Evolutionary conservation across 2,113 vertebrate genomes (phyloP), one percentile per base, ranked within the genome.

Genomic region (Tupaia tana): DNA sequence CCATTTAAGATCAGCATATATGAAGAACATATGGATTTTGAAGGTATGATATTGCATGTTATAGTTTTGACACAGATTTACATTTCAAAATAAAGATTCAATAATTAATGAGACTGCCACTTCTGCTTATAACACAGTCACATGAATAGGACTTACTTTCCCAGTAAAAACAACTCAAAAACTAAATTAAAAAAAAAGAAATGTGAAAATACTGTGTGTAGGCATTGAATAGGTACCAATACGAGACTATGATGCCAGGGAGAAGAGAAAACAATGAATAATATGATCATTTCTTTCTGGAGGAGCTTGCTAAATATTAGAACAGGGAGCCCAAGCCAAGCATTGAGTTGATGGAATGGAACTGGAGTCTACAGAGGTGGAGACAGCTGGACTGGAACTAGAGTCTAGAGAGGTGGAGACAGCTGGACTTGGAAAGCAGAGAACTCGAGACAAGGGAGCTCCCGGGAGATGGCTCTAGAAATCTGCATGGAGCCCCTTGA

Each of bases 11-110:
- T 14, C 31, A 78, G 11, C 11, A 43, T 69, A 15, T 63, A 29
- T 58, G 8, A 83, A 7, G 27, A 61, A 14, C 3, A 9, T 56
- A 10, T n/a, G 19, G 5, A 56, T 71, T 64, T 91, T 43, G 25
- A n/a, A 90, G 69, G 6, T 79, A 31, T 31, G 20, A 18, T 29
- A 59, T 27, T 54, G 64, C 3, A 80, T 81, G 81, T 64, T 75
- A 67, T 58, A 61, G 12, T 86, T 90, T 64, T 54, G 13, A 86
- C 74, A 80, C 12, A 43, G 8, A 84, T 87, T 71, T 75, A 24
- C 64, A 82, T 85, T 96, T 94, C 59, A 90, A 94, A 75, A 59
- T 22, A 63, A 18, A 59, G 20, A 64, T 69, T 80, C 31, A 90
- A 82, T 67, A 9, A 3, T 71, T 79, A 70, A 79, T 9, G 71